phyloP scores from a whole-genome alignment of 2,888 invertebrate species.

The Cerastoderma edule region DNA sequence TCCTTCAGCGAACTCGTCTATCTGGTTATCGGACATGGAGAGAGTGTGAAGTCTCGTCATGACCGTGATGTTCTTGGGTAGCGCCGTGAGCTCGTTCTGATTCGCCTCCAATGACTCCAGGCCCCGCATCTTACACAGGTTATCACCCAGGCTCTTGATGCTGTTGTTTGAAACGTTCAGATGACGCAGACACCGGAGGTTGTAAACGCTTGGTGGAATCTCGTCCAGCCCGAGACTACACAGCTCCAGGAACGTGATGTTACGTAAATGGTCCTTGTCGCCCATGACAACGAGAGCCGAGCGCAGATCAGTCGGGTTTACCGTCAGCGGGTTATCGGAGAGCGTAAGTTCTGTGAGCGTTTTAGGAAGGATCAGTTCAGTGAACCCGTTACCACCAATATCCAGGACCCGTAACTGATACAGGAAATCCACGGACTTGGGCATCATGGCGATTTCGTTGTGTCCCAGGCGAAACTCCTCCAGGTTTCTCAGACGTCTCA shows the following conservation, averaged over 20 bases:
- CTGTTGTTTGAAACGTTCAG: slow-evolving; percentile 80
- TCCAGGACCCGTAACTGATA: slow-evolving; percentile 77
- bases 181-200: slow-evolving; percentile 74
- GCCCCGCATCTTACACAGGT: slow-evolving; percentile 75
- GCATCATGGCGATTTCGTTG: slow-evolving; percentile 78
- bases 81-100: slow-evolving; percentile 71
- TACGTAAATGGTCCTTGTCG: slow-evolving; percentile 77
- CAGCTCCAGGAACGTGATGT: slow-evolving; percentile 75
- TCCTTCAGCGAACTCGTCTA: slow-evolving; percentile 72
- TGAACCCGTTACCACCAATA: slow-evolving; percentile 76
- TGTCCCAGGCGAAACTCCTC: slow-evolving; percentile 76
- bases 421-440: slow-evolving; percentile 77
- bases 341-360: slow-evolving; percentile 73
- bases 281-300: slow-evolving; percentile 78
- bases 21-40: slow-evolving; percentile 75
- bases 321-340: slow-evolving; percentile 78
- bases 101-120: slow-evolving; percentile 74
- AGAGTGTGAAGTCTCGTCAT: slow-evolving; percentile 73
- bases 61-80: slow-evolving; percentile 73
- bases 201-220: slow-evolving; percentile 77
- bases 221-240: slow-evolving; percentile 78
- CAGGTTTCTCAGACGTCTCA: slow-evolving; percentile 77
- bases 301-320: slow-evolving; percentile 69
- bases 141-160: slow-evolving; percentile 72
- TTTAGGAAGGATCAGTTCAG: slow-evolving; percentile 78